Evolutionary conservation across 1,140 invertebrate species (phyloP).

Genomic region (Bilobella aurantiaca): DNA sequence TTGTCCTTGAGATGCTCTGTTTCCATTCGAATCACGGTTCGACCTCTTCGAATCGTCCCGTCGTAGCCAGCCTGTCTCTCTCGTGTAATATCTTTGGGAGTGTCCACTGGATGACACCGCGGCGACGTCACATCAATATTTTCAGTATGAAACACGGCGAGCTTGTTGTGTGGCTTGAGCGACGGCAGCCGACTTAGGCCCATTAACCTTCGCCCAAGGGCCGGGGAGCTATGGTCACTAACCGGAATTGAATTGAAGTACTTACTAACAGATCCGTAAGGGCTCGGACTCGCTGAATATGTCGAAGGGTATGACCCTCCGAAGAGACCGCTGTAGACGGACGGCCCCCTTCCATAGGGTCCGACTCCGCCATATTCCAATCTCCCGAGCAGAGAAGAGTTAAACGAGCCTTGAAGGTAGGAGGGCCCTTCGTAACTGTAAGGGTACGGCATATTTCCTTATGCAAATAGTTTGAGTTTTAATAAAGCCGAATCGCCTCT

Average conservation of each 20-base stretch:
- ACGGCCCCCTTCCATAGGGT: neutral
- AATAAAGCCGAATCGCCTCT: no score
- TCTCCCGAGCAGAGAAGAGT: neutral
- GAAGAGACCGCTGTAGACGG: neutral
- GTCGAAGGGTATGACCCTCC: neutral
- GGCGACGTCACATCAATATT: constrained; percentile 63
- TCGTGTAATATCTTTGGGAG: constrained; percentile 14
- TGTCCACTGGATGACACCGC: constrained; percentile 31
- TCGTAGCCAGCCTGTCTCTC: neutral
- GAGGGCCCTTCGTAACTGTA: neutral
- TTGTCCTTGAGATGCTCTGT: constrained; percentile 47
- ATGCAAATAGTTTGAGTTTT: no score
- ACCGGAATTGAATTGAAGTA: neutral
- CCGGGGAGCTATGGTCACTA: constrained; percentile 29
- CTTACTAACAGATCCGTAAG: neutral
- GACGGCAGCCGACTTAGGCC: constrained; percentile 49
- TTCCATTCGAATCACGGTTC: constrained; percentile 58
- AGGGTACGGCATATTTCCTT: neutral
- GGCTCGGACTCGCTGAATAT: neutral
- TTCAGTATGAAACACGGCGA: constrained; percentile 55
- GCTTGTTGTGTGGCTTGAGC: constrained; percentile 32
- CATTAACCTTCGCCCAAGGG: constrained; percentile 39
- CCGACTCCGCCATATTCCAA: neutral
- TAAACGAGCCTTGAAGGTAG: neutral
- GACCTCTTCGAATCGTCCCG: constrained; percentile 54